Percentiles rank a stretch among this genome's conserved stretches.
Conservation (phyloP, 1,140 invertebrate genomes). For the Steinernema feltiae region DNA sequence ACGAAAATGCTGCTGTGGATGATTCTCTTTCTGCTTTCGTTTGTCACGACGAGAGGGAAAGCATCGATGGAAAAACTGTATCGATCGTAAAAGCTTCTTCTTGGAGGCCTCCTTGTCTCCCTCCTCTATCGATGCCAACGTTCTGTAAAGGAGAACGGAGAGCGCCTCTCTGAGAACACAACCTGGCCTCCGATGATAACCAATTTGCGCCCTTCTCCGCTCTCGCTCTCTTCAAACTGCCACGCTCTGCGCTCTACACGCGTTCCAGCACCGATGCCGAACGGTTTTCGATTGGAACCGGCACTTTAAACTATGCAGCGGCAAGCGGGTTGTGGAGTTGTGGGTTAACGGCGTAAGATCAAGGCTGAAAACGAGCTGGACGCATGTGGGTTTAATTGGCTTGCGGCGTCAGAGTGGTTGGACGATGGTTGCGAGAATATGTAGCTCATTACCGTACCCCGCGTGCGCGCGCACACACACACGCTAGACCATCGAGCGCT, state of each 20-base stretch:
- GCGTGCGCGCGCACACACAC: too few relatives aligned
- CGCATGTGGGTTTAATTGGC: not conserved
- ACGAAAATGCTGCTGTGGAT: too few relatives aligned
- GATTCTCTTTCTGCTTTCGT: too few relatives aligned
- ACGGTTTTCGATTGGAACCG: not conserved
- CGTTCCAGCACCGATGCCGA: too few relatives aligned
- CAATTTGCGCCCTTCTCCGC: not conserved
- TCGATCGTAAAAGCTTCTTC: not conserved
- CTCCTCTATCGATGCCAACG: not conserved
- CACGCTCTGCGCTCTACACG: too few relatives aligned
- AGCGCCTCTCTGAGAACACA: not conserved
- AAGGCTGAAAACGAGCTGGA: not conserved
- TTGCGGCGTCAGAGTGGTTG: not conserved
- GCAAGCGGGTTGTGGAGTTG: too few relatives aligned
- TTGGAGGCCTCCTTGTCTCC: too few relatives aligned
- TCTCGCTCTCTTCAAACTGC: too few relatives aligned
- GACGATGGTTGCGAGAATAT: not conserved
- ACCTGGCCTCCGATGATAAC: not conserved
- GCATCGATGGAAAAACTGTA: too few relatives aligned
- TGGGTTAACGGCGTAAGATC: not conserved
- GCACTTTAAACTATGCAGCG: constrained; percentile 11
- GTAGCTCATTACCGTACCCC: not conserved
- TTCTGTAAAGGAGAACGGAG: not conserved
- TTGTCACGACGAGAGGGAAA: too few relatives aligned
- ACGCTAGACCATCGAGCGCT: not conserved